Conservation (phyloP, 2,113 vertebrate genomes). For the Parus major region DNA sequence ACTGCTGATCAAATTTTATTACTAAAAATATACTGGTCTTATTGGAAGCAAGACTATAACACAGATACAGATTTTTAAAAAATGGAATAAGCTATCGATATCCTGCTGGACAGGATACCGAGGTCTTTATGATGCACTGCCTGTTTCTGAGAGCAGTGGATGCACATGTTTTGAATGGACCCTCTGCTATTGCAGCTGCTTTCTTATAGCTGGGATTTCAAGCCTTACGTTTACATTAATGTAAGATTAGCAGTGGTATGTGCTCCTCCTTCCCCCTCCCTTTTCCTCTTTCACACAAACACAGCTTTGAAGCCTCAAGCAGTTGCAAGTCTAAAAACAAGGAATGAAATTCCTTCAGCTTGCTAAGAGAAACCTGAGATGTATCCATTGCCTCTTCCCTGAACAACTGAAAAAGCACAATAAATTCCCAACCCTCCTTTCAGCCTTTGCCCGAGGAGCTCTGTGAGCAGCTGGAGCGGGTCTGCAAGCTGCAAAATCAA, state of each 20-base stretch:
- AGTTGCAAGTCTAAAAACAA: neutral
- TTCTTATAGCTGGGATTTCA: neutral
- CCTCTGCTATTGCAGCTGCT: neutral
- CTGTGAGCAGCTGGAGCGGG: neutral
- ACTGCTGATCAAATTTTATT: neutral
- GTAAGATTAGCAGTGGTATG: neutral
- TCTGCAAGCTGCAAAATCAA: neutral
- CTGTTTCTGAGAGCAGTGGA: neutral
- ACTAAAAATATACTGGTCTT: neutral
- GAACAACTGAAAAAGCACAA: conserved; percentile 34
- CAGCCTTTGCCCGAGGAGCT: neutral
- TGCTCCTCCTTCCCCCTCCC: neutral
- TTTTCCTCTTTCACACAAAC: neutral
- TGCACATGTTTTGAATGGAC: neutral
- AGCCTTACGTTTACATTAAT: neutral
- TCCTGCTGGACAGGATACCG: neutral
- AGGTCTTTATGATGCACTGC: neutral
- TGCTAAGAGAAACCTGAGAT: conserved; percentile 23
- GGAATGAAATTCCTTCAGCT: conserved; percentile 22
- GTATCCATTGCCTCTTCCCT: neutral
- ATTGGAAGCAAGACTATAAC: neutral
- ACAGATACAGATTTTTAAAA: neutral
- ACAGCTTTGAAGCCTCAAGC: neutral
- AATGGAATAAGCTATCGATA: neutral
- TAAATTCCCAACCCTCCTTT: neutral